These are phyloP conservation scores for Plotosus lineatus DNA, from an alignment of 2,113 vertebrate genomes.

Conservation along the genomic window DNA sequence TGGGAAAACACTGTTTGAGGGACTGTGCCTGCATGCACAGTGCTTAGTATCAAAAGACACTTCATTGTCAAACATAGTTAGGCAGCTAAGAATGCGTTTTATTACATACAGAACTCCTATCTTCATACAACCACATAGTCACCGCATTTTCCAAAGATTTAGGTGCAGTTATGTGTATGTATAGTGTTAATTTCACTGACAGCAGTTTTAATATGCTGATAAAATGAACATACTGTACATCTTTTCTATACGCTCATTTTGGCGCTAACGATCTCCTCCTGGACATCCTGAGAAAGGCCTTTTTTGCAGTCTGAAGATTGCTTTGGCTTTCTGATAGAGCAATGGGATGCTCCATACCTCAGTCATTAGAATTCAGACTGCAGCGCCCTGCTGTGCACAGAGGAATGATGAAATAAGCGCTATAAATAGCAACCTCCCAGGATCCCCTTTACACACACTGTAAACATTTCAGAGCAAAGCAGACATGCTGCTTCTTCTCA, in stretches of 20 bases:
- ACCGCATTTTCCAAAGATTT: constrained; percentile 12
- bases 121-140: constrained; percentile 27
- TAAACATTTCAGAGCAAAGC: constrained; percentile 67
- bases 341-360: constrained; percentile 42
- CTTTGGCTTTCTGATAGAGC: neutral
- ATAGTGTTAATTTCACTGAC: too few relatives aligned
- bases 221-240: too few relatives aligned
- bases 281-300: neutral
- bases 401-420: constrained; percentile 76
- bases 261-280: neutral
- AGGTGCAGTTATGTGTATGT: neutral
- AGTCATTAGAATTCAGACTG: constrained; percentile 72
- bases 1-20: constrained; percentile 54
- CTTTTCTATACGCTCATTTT: neutral
- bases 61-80: constrained; percentile 52
- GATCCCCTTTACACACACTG: constrained; percentile 72
- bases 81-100: constrained; percentile 35
- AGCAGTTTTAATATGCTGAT: neutral
- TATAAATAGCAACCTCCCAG: constrained; percentile 79
- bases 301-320: neutral
- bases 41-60: constrained; percentile 53
- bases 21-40: constrained; percentile 37
- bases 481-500: constrained; percentile 39
- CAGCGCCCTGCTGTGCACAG: constrained; percentile 58
- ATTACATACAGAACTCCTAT: constrained; percentile 11